Evolutionary conservation across 2,113 vertebrate species (phyloP), one percentile per base, ranked within the genome.

Genomic region (Nasalis larvatus): DNA sequence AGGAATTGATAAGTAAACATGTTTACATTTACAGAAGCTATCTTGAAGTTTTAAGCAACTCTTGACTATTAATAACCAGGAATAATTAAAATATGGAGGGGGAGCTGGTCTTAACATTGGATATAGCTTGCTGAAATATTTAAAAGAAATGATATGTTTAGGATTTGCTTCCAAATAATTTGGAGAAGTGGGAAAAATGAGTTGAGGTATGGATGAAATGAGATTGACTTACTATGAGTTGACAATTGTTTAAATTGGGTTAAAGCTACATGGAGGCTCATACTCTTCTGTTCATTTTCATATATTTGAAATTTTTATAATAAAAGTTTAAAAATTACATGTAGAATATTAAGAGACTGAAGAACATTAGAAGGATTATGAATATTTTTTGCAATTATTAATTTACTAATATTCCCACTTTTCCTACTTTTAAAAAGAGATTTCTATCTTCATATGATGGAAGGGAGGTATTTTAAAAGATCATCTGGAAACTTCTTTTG

Each of bases 391-490:
- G 47, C 11, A 81, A 54, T n/a, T 27, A 69, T 92, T 86, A 76
- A 95, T 69, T 60, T 74, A 54, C 76, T 86, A 86, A 25, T 60
- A 85, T 63, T 90, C 8, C 42, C 16, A 47, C 37, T 77, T 56
- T 77, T 69, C 60, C 35, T 92, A 81, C 20, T 94, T 86, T 90
- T 27, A 94, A 60, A 90, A 74, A 89, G 80, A 89, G n/a, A 66
- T 76, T 85, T 73, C 32, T 89, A 60, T 69, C 40, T 52, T 87
- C n/a, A 73, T n/a, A 20, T 18, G 5, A 69, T 73, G 37, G 52
- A 89, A 91, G 40, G 27, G 7, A 83, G 30, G 8, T 18, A 30
- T 78, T 93, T 89, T 87, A 42, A 91, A 83, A 94, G 60, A 74
- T 52, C 4, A 54, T 66, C 66, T 71, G 84, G 93, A 91, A 93